Base-by-base conservation (phyloP, 2,113 vertebrate species). In the Leucopternis melanops region DNA sequence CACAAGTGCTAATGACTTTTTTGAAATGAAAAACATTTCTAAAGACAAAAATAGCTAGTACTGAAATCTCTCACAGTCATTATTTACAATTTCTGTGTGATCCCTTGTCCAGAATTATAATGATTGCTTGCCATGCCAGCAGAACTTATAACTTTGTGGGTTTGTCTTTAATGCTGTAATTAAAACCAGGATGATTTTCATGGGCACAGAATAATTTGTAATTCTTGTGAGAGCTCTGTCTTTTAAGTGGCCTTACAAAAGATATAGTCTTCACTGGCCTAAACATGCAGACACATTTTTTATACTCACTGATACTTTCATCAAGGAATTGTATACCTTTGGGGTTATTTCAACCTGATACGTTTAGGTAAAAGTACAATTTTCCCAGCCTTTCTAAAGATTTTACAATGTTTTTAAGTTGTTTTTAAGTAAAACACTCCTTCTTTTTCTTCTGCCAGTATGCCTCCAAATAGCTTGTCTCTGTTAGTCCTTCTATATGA, bases 31-130 rank as follows among this genome's bases (percentile, higher is more conserved):
- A 91, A 97, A 66, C 89, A 95, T 86, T 92, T 86, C 63, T 74
- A 29, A 74, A 88, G 89, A 90, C 84, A 83, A 95, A 96, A 97
- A 95, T 91, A 97, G 93, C 78, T 36, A 72, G 59, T 66, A 92
- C 79, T 92, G 95, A 92, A 95, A 92, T 82, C 67, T 95, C 89
- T 94, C 84, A 54, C 74, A 91, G 81, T 57, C 55, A 36, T 81
- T 92, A 73, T 69, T 96, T 95, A 94, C 20, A 70, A 88, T 92
- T 96, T 66, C 81, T 91, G 17, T 93, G 72, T 92, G 89, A 94
- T 94, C 58, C 26, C 50, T 70, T 89, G 42, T 97, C 66, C 87
- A 92, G 54, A 94, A 87, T 92, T 87, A 55, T 62, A 79, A 93
- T 70, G 65, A 61, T 21, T 85, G 14, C 66, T 92, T 90, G 49